Conservation (phyloP, 2,113 vertebrate genomes). For the Onychorhynchus coronatus region DNA sequence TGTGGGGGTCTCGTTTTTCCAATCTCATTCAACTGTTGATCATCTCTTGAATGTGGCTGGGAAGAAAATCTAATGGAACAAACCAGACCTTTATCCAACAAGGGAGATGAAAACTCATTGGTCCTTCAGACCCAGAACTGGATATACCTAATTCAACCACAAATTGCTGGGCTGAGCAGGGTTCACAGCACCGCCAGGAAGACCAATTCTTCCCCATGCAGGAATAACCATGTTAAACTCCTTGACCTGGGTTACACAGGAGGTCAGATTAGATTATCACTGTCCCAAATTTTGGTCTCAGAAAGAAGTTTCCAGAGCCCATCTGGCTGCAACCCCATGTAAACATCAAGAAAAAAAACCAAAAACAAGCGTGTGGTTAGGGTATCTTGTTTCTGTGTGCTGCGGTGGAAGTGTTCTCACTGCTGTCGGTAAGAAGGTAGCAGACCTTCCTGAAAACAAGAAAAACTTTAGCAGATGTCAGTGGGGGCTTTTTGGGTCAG, state of each 20-base stretch:
- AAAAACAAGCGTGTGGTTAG: accelerated
- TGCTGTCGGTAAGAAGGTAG: background rate
- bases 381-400: background rate
- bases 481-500: background rate
- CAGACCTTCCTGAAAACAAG: slow-evolving; percentile 9
- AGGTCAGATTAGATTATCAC: slow-evolving; percentile 29
- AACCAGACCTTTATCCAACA: background rate
- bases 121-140: background rate
- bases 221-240: slow-evolving; percentile 31
- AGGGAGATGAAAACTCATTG: background rate
- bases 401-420: background rate
- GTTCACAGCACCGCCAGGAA: background rate
- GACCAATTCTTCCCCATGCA: background rate
- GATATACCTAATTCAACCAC: slow-evolving; percentile 22
- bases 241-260: slow-evolving; percentile 10
- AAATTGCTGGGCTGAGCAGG: slow-evolving; percentile 13
- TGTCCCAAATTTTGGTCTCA: background rate
- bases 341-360: background rate
- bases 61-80: background rate
- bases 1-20: background rate
- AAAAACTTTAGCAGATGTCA: background rate
- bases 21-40: background rate
- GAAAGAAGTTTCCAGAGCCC: slow-evolving; percentile 7
- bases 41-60: background rate
- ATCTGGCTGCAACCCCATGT: slow-evolving; percentile 27